Base-by-base conservation (phyloP, 2,888 invertebrate genomes). In the Serrognathus titanus region DNA sequence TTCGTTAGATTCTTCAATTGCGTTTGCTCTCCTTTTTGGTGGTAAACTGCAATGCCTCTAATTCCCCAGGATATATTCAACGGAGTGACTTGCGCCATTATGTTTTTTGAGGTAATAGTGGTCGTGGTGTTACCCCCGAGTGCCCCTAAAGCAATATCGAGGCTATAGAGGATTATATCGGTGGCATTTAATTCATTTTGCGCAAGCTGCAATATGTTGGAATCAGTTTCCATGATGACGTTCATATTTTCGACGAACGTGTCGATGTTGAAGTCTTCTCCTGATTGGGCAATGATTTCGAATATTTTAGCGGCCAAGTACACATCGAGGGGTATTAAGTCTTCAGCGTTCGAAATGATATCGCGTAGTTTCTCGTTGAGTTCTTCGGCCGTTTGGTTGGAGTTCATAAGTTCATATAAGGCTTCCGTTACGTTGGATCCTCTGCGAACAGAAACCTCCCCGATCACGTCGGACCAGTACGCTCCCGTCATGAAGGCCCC, bases 101-200 rank as follows among this genome's bases (percentile, higher is more conserved):
- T 48, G 9, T 48, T 12, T 52, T 41, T 10, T 10, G 51, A 36
- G 9, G 38, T 46, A n/a, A 37, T 48, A 47, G 37, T 3, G 0
- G 7, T 35, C 20, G 5, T 2, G 13, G 1, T 31, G 47, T 10
- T 20, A 2, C 16, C 11, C 39, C 2, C 11, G 1, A 11, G 10
- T 3, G 11, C 2, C 3, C n/a, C 10, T 45, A 45, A 45, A 13
- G 83, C 77, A 59, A 76, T 76, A 66, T 81, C 83, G 40, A 85
- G 75, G n/a, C 82, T 80, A 65, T 84, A 83, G 47, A 86, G 72
- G 55, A 85, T 78, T 9, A 81, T 79, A 69, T 85, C 85, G 3
- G 85, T 85, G 8, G 85, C 83, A 71, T 85, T 85, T 50, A 86
- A 75, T n/a, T 78, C 79, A 69, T 78, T 78, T 5, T 82, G 79